Evolutionary conservation across 2,888 invertebrate genomes (phyloP).

Genomic region (Cosmia trapezina): DNA sequence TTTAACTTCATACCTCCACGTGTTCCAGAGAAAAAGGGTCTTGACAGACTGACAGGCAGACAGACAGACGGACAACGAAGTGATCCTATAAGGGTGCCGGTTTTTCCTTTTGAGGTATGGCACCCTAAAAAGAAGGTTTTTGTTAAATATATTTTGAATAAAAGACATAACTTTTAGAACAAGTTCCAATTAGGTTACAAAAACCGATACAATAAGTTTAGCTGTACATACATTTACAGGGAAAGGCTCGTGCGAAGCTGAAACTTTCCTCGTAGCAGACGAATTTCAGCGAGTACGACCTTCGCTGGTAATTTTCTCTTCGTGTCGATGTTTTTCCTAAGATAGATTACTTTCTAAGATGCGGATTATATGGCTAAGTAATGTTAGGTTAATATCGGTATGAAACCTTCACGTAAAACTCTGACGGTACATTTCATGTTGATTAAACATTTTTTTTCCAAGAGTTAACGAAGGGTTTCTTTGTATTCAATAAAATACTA

Average conservation of each 20-base stretch:
- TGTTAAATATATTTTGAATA: conserved; percentile 23
- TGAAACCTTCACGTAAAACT: conserved; percentile 44
- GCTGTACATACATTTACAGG: conserved; percentile 30
- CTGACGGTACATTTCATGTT: conserved; percentile 29
- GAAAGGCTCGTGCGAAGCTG: conserved; percentile 42
- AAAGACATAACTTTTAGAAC: conserved; percentile 29
- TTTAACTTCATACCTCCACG: no score
- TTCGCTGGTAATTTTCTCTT: conserved; percentile 64
- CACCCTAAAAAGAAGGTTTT: conserved; percentile 1
- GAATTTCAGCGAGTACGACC: conserved; percentile 52
- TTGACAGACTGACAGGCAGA: no score
- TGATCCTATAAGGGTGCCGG: no score
- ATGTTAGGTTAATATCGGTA: conserved; percentile 44
- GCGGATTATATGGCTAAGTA: conserved; percentile 56
- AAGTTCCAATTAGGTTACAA: conserved; percentile 43
- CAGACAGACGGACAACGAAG: no score
- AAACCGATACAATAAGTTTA: conserved; percentile 49
- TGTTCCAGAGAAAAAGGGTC: no score
- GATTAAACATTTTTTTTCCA: conserved; percentile 33
- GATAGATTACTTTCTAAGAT: conserved; percentile 65
- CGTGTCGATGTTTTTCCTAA: conserved; percentile 62
- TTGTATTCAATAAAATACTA: conserved; percentile 13
- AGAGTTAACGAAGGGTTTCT: conserved; percentile 17
- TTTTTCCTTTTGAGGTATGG: no score
- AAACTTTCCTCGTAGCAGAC: conserved; percentile 54